A percentile compares a stretch with the other conserved stretches of the same genome.
Evolutionary conservation across 1,140 invertebrate genomes (phyloP).

Genomic region (Drosophila micromelanica): DNA sequence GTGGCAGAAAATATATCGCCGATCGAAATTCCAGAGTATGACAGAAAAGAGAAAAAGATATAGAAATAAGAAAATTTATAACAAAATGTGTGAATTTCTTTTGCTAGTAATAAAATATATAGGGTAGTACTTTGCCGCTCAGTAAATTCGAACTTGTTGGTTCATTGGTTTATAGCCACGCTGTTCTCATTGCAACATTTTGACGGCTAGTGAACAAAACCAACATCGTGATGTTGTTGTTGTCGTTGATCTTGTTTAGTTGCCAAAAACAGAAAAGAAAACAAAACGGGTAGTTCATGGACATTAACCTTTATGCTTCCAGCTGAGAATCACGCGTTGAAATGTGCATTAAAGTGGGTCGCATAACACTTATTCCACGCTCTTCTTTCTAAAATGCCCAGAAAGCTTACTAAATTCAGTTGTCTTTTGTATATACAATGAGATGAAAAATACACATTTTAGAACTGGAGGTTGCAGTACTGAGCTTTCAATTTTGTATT

Average conservation of each 20-base stretch:
- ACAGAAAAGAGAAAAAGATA: not conserved
- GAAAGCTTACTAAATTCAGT: not conserved
- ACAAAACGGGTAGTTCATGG: conserved; percentile 39
- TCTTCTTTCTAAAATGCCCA: not conserved
- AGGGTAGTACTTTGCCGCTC: conserved; percentile 11
- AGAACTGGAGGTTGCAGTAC: no score
- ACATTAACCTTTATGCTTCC: conserved; percentile 57
- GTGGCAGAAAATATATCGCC: not conserved
- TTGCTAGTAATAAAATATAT: not conserved
- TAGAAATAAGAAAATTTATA: no score
- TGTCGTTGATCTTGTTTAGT: conserved; percentile 57
- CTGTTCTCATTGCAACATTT: conserved; percentile 74
- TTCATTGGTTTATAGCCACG: conserved; percentile 41
- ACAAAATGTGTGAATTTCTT: no score
- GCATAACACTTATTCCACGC: not conserved
- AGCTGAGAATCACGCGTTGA: not conserved
- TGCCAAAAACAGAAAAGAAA: conserved; percentile 56
- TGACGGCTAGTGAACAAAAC: conserved; percentile 42
- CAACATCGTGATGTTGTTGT: conserved; percentile 38
- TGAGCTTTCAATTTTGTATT: not conserved
- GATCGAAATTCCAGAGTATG: not conserved
- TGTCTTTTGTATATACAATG: not conserved
- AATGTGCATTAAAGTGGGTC: not conserved
- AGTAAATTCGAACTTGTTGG: not conserved
- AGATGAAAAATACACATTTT: no score